These are phyloP conservation scores for Drosophila tsacasi DNA, from an alignment of 1,140 invertebrate species.

Conservation along the genomic window DNA sequence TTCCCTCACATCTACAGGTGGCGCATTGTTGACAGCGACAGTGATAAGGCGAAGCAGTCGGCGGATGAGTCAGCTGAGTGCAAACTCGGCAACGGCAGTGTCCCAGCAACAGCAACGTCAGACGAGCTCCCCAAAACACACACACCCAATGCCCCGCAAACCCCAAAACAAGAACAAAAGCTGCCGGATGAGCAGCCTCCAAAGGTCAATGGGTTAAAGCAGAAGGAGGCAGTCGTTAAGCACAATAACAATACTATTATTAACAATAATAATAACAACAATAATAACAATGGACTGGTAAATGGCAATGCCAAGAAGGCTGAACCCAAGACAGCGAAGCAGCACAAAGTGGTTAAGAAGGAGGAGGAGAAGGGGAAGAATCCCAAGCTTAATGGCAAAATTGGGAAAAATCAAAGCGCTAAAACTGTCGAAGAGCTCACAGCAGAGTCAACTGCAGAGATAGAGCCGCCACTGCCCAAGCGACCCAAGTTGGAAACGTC, in stretches of 20 bases:
- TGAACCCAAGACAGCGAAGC: conserved; percentile 7
- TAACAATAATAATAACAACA: conserved; percentile 38
- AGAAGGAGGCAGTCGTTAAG: conserved; percentile 25
- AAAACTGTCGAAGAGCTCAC: conserved; percentile 10
- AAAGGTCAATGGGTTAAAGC: conserved; percentile 61
- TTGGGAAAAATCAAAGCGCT: conserved; percentile 9
- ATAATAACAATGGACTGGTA: conserved; percentile 55
- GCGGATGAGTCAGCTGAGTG: conserved; percentile 14
- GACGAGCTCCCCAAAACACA: conserved; percentile 2
- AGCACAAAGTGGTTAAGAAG: neutral
- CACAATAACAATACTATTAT: conserved; percentile 50
- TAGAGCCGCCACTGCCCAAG: conserved; percentile 45
- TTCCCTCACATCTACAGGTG: conserved; percentile 85
- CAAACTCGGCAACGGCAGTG: conserved; percentile 24
- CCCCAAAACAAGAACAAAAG: neutral
- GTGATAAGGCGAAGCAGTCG: conserved; percentile 43
- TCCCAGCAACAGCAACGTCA: neutral
- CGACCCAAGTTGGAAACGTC: conserved; percentile 34
- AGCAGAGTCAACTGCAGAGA: conserved; percentile 6
- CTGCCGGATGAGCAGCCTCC: conserved; percentile 1
- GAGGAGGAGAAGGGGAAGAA: conserved; percentile 7
- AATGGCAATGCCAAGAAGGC: conserved; percentile 50
- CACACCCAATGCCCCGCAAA: neutral
- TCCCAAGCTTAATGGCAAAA: conserved; percentile 49
- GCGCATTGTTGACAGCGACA: conserved; percentile 87